These are phyloP conservation scores for Psephotus haematonotus DNA, from an alignment of 2,113 vertebrate genomes.

Conservation along the genomic window DNA sequence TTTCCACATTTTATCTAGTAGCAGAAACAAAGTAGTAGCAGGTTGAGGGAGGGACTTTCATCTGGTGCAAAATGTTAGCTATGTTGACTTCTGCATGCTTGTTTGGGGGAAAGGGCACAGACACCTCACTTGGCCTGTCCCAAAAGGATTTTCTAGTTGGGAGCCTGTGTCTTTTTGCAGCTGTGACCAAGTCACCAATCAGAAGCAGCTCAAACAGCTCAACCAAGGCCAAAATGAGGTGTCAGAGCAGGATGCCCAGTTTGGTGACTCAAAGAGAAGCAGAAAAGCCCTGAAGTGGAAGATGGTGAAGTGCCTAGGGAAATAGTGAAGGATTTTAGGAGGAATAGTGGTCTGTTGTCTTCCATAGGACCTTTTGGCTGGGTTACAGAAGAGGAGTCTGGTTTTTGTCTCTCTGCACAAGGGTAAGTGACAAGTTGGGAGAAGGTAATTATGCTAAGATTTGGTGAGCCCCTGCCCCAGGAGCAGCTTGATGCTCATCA, in stretches of 20 bases:
- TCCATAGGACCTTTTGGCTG: background rate
- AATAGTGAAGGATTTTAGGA: background rate
- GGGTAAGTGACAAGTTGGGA: background rate
- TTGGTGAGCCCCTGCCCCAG: background rate
- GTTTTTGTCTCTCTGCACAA: background rate
- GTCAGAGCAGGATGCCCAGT: background rate
- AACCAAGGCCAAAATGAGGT: background rate
- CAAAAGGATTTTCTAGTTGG: background rate
- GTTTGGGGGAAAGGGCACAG: background rate
- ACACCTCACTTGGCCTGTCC: accelerated
- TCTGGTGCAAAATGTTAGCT: background rate
- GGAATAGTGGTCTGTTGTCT: background rate
- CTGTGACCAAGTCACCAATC: background rate
- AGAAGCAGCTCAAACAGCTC: background rate
- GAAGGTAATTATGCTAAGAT: background rate
- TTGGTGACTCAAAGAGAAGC: background rate
- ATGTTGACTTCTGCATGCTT: background rate
- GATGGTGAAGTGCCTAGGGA: background rate
- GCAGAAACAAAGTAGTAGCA: background rate
- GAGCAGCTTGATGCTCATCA: background rate
- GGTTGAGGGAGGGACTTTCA: background rate
- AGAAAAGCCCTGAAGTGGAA: background rate
- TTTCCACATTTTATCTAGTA: background rate
- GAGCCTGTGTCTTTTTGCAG: background rate
- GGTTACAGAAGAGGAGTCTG: background rate